A percentile compares a stretch with the other conserved stretches of the same genome.
Conservation (phyloP, 2,113 vertebrate species). For the Geococcyx californianus region DNA sequence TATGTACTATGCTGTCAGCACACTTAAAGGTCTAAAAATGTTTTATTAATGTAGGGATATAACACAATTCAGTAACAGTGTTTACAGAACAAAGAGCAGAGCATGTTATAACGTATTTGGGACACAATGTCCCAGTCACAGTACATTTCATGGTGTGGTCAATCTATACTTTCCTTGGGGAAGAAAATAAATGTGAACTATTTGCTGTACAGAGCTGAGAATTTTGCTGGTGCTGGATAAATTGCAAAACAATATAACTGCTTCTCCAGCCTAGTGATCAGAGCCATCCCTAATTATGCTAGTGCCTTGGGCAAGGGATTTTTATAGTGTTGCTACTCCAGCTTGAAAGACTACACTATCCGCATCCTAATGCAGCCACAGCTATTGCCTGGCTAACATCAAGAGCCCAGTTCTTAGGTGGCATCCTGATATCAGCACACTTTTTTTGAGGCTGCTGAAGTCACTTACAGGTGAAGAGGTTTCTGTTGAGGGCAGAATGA, state of each 20-base stretch:
- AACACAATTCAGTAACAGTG: background rate
- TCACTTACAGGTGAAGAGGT: background rate
- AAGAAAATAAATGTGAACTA: conserved; percentile 20
- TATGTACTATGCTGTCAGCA: conserved; percentile 8
- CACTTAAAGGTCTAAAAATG: conserved; percentile 5
- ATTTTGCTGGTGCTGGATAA: conserved; percentile 36
- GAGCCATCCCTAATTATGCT: conserved; percentile 21
- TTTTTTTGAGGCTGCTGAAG: rapidly evolving
- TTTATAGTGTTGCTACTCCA: background rate
- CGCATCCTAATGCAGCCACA: background rate
- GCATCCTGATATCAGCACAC: background rate
- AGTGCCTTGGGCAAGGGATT: conserved; percentile 26
- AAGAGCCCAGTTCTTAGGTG: background rate
- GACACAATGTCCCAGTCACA: conserved; percentile 8
- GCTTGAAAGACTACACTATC: background rate
- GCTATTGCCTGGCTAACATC: background rate
- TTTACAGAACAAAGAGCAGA: background rate
- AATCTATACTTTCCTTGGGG: conserved; percentile 43
- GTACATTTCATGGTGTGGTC: conserved; percentile 16
- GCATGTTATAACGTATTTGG: background rate
- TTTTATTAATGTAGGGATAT: background rate
- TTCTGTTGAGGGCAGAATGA: background rate
- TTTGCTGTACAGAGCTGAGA: conserved; percentile 9
- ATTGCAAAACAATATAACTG: conserved; percentile 58
- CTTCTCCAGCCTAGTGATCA: conserved; percentile 26